A percentile compares a stretch with the other conserved stretches of the same genome.
phyloP scores from a whole-genome alignment of 2,113 vertebrate genomes.

The Pseudopipra pipra region DNA sequence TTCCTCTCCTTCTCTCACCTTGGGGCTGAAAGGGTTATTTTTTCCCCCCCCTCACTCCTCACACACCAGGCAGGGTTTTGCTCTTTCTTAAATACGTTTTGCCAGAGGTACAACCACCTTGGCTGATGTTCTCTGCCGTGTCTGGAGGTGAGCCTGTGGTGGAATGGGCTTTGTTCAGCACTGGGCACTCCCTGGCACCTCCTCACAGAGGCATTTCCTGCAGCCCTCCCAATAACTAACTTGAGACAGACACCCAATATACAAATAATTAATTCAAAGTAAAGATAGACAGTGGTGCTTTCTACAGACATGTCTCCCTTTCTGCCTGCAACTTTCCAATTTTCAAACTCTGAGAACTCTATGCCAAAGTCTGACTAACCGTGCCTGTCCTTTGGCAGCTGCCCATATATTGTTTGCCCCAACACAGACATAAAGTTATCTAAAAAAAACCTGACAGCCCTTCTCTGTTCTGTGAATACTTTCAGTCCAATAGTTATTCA shows the following conservation, averaged over 20 bases:
- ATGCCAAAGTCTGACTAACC: background rate
- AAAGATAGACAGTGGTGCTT: background rate
- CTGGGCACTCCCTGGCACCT: background rate
- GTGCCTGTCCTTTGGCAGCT: background rate
- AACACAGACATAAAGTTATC: background rate
- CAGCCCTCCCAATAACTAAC: background rate
- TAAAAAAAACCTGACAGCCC: background rate
- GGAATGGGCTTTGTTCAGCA: background rate
- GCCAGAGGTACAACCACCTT: background rate
- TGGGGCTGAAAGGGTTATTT: background rate
- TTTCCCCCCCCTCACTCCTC: background rate
- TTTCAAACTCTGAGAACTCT: background rate
- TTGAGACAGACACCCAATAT: rapidly evolving
- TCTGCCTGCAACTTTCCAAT: background rate
- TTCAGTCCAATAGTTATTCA: background rate
- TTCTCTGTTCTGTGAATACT: background rate
- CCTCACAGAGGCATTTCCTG: background rate
- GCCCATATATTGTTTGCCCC: background rate
- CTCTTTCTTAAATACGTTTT: background rate
- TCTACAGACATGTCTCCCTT: background rate
- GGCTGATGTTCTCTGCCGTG: background rate
- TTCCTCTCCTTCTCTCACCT: background rate
- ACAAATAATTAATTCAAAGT: background rate
- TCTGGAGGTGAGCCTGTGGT: background rate
- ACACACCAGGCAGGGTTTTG: background rate